These are phyloP conservation scores for Piezodorus guildinii DNA, from an alignment of 1,140 invertebrate genomes.

Conservation along the genomic window DNA sequence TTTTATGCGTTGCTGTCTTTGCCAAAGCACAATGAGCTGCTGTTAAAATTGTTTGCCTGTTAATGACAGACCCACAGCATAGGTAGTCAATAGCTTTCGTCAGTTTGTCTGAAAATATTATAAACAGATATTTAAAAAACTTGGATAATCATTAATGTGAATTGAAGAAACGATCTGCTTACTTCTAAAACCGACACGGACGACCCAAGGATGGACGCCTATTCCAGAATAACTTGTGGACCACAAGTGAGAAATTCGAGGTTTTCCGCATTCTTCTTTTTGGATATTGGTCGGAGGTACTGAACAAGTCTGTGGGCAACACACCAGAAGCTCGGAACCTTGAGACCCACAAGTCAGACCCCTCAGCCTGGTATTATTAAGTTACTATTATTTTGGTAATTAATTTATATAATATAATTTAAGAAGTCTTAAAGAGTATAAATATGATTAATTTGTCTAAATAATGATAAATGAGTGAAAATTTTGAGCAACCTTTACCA, in stretches of 20 bases:
- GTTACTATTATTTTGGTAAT: neutral
- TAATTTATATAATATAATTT: too few species aligned
- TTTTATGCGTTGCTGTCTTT: conserved; percentile 50
- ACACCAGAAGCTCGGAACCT: conserved; percentile 33
- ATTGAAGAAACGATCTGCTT: conserved; percentile 24
- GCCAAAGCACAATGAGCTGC: conserved; percentile 58
- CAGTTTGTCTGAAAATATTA: conserved; percentile 40
- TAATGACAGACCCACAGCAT: conserved; percentile 55
- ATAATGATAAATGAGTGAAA: too few species aligned
- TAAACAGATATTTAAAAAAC: neutral
- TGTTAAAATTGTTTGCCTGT: conserved; percentile 46
- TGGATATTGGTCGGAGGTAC: neutral
- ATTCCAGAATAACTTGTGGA: conserved; percentile 48
- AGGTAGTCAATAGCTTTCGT: conserved; percentile 49
- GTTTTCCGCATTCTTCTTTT: conserved; percentile 39
- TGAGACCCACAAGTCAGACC: conserved; percentile 35
- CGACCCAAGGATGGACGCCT: conserved; percentile 53
- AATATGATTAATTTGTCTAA: too few species aligned
- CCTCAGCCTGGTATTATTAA: conserved; percentile 29
- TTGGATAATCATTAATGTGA: neutral
- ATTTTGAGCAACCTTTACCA: too few species aligned
- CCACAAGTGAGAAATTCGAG: conserved; percentile 35
- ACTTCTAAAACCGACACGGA: conserved; percentile 53
- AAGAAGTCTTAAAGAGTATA: too few species aligned
- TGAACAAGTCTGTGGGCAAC: conserved; percentile 32